phyloP scores from a whole-genome alignment of 2,797 vertebrate species.

The Sebastes elongatus region DNA sequence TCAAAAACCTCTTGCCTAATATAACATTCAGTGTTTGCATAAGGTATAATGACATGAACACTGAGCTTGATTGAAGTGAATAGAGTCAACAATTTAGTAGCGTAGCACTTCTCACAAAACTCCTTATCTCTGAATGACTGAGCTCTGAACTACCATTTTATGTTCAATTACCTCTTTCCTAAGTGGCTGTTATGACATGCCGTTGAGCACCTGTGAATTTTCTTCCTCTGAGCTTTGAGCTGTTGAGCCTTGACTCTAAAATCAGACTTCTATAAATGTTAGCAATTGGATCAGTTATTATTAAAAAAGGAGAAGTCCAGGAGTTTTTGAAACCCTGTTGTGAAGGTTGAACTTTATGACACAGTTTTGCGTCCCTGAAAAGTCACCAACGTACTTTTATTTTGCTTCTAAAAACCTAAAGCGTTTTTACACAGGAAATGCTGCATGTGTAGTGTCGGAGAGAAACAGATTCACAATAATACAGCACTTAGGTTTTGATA shows the following conservation, averaged over 20 bases:
- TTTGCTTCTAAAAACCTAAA: neutral
- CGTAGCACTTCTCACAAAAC: conserved; percentile 26
- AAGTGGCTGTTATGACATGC: conserved; percentile 52
- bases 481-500: conserved; percentile 18
- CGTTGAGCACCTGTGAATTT: conserved; percentile 55
- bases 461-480: conserved; percentile 30
- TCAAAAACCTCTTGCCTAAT: conserved; percentile 24
- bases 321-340: neutral
- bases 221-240: conserved; percentile 17
- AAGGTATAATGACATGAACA: conserved; percentile 41
- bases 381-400: neutral
- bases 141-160: conserved; percentile 35
- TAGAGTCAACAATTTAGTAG: conserved; percentile 40
- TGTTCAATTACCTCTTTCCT: conserved; percentile 47
- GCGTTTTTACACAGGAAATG: conserved; percentile 5
- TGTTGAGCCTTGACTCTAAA: conserved; percentile 14
- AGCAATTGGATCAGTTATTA: neutral
- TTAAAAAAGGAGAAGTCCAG: neutral
- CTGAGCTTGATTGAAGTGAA: conserved; percentile 38
- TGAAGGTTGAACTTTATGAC: neutral
- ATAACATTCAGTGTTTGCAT: conserved; percentile 37
- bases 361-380: conserved; percentile 5
- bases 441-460: neutral
- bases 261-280: conserved; percentile 17
- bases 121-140: conserved; percentile 40